Evolutionary conservation across 2,797 vertebrate genomes (phyloP).

Genomic region (Pseudocheirus occidentalis): DNA sequence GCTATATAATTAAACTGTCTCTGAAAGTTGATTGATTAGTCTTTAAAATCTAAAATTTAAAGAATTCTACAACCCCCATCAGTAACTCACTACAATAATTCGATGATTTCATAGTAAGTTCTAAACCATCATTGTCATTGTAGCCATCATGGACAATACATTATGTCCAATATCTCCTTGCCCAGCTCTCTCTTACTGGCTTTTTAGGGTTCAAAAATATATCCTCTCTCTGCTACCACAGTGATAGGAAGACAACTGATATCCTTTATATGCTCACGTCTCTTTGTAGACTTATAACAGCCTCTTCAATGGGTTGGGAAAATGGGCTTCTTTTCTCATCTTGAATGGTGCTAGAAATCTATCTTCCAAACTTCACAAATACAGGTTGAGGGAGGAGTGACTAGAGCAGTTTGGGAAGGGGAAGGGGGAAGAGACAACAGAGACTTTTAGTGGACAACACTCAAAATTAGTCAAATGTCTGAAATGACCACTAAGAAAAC

Average conservation of each 20-base stretch:
- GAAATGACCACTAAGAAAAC: background rate
- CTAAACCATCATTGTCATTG: background rate
- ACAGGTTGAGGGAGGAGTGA: background rate
- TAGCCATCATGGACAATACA: background rate
- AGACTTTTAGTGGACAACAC: background rate
- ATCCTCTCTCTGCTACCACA: background rate
- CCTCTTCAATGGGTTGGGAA: background rate
- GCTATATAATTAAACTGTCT: background rate
- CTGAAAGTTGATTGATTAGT: background rate
- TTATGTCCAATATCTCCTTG: background rate
- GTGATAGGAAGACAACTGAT: background rate
- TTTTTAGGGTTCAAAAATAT: background rate
- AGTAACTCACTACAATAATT: background rate
- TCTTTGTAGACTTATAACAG: background rate
- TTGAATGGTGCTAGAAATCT: background rate
- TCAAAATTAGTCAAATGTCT: background rate
- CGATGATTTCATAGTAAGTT: background rate
- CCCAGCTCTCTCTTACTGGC: background rate
- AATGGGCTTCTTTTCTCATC: background rate
- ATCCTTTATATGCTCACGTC: background rate
- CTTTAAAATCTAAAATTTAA: slow-evolving; percentile 6
- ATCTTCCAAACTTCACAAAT: background rate
- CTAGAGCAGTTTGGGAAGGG: background rate
- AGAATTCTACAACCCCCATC: background rate
- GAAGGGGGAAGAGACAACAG: background rate